Evolutionary conservation across 1,140 invertebrate species (phyloP).

Genomic region (Lasioglossum albipes): DNA sequence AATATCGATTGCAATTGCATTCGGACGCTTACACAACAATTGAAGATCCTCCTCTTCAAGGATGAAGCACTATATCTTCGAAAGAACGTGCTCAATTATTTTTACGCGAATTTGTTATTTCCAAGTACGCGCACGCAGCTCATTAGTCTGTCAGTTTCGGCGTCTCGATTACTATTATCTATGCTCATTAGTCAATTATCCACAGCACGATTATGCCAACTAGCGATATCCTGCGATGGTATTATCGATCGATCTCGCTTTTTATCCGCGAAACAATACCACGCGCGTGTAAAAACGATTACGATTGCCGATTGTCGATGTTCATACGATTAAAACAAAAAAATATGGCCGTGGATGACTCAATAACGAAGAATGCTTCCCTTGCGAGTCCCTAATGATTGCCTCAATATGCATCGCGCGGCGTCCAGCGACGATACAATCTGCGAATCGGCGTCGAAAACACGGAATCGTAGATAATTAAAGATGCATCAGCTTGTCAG

Average conservation of each 20-base stretch:
- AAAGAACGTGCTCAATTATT: background rate
- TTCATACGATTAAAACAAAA: background rate
- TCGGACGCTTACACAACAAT: too few species aligned
- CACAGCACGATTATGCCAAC: constrained; percentile 9
- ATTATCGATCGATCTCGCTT: constrained; percentile 20
- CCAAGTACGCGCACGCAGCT: background rate
- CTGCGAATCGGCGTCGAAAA: constrained; percentile 9
- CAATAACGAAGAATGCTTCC: constrained; percentile 31
- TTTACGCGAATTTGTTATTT: background rate
- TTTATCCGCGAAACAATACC: constrained; percentile 42
- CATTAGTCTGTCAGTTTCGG: background rate
- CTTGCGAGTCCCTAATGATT: constrained; percentile 17
- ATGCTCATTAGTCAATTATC: constrained; percentile 28
- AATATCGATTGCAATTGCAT: too few species aligned
- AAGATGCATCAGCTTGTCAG: background rate
- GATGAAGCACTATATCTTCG: too few species aligned
- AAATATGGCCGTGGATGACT: constrained; percentile 10
- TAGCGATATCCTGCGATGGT: background rate
- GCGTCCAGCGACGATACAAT: constrained; percentile 14
- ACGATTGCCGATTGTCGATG: background rate
- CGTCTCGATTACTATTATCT: background rate
- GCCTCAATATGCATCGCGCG: constrained; percentile 26
- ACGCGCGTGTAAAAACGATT: constrained; percentile 23
- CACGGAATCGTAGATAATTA: constrained; percentile 36
- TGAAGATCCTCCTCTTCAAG: too few species aligned